Evolutionary conservation across 1,140 invertebrate species (phyloP).

Genomic region (Lepidurus couesii): DNA sequence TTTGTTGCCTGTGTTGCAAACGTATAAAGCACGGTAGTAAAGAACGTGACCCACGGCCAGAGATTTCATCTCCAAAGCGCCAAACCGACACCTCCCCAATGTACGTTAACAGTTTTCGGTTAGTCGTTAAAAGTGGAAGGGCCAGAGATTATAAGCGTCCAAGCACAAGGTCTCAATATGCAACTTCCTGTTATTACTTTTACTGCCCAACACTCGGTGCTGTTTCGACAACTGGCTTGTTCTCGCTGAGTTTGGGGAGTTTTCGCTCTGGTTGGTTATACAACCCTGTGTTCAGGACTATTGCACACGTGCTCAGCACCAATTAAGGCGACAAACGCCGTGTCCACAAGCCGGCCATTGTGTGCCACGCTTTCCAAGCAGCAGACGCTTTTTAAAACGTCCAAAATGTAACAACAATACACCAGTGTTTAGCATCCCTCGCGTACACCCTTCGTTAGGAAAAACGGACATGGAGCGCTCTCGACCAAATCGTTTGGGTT

Average conservation of each 20-base stretch:
- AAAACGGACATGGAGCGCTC: neutral
- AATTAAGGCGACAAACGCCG: constrained; percentile 12
- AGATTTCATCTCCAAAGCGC: neutral
- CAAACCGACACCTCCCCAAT: neutral
- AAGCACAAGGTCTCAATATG: constrained; percentile 1
- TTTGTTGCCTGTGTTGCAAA: neutral
- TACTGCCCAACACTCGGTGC: neutral
- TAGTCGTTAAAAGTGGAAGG: neutral
- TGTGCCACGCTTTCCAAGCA: neutral
- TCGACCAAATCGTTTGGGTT: neutral
- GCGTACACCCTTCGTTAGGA: neutral
- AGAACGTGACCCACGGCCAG: neutral
- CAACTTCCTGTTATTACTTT: constrained; percentile 5
- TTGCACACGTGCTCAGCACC: neutral
- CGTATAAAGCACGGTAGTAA: neutral
- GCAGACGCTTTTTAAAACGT: too few species aligned
- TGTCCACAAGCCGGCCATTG: neutral
- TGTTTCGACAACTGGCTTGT: neutral
- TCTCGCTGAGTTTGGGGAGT: neutral
- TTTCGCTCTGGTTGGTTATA: neutral
- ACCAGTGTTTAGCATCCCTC: neutral
- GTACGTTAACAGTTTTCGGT: neutral
- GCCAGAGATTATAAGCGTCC: neutral
- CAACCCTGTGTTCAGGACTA: neutral
- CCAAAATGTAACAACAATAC: neutral